A percentile compares a stretch with the other conserved stretches of the same genome.
Conservation (phyloP, 2,888 invertebrate species). For the Apoda limacodes region DNA sequence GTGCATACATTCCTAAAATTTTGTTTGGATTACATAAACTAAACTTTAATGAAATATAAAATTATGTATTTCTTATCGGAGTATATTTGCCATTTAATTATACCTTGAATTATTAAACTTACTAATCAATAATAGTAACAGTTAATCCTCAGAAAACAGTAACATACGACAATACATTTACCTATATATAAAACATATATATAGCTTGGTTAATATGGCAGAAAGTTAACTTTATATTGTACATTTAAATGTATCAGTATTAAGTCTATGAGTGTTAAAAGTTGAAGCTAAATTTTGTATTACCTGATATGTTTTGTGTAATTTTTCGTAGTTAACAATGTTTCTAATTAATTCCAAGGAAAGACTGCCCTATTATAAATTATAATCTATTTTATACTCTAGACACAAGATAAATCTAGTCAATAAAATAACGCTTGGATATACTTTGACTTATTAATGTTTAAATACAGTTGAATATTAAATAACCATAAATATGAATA, state of each 20-base stretch:
- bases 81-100: too few species aligned
- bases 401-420: conserved; percentile 62
- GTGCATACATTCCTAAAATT: too few species aligned
- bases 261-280: conserved; percentile 27
- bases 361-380: conserved; percentile 70
- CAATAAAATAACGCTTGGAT: conserved; percentile 31
- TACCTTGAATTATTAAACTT: too few species aligned
- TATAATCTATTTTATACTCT: conserved; percentile 67
- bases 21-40: too few species aligned
- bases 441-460: too few species aligned
- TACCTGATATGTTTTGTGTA: conserved; percentile 41
- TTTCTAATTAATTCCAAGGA: conserved; percentile 62
- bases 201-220: conserved; percentile 62
- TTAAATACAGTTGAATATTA: too few species aligned
- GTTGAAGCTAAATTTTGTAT: conserved; percentile 36
- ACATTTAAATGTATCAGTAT: conserved; percentile 39
- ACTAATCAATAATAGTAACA: conserved; percentile 40
- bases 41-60: too few species aligned
- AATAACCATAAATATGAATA: too few species aligned
- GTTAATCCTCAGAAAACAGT: conserved; percentile 54
- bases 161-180: conserved; percentile 67
- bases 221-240: conserved; percentile 55
- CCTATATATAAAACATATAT: conserved; percentile 59
- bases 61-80: too few species aligned
- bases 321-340: conserved; percentile 52